A percentile compares a stretch with the other conserved stretches of the same genome.
phyloP scores from a whole-genome alignment of 2,113 vertebrate genomes.

The Ophthalmolycus amberensis region DNA sequence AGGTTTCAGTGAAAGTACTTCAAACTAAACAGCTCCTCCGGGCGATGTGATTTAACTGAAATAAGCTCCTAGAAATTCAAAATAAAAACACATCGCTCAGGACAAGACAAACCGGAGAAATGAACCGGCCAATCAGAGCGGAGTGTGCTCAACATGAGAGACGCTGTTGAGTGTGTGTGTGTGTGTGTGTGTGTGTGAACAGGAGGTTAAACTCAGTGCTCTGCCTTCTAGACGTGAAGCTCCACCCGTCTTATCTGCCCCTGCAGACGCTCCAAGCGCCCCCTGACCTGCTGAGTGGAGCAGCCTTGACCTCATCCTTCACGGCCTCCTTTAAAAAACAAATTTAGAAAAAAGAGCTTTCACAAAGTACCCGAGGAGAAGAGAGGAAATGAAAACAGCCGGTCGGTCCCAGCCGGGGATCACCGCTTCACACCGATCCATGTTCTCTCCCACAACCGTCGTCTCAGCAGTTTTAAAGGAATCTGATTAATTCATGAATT shows the following conservation, averaged over 20 bases:
- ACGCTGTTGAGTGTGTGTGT: no score
- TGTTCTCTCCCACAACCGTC: not conserved
- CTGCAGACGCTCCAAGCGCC: conserved; percentile 40
- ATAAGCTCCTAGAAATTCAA: not conserved
- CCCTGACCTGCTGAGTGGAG: conserved; percentile 32
- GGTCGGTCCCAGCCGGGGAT: not conserved
- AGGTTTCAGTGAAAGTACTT: not conserved
- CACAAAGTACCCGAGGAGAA: not conserved
- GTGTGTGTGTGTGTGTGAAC: not conserved
- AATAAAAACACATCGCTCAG: not conserved
- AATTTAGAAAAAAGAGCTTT: conserved; percentile 8
- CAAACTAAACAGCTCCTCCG: not conserved
- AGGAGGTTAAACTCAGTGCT: conserved; percentile 31
- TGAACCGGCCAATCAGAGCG: not conserved
- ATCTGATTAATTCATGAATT: conserved; percentile 10
- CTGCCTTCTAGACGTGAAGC: conserved; percentile 5
- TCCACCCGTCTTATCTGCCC: conserved; percentile 53
- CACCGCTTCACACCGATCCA: not conserved
- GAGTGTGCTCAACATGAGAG: not conserved
- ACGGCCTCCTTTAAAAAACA: not conserved
- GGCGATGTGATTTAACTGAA: not conserved
- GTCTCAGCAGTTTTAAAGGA: not conserved
- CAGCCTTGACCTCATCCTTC: conserved; percentile 24
- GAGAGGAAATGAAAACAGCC: conserved; percentile 16
- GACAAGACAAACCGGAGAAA: not conserved